Percentiles rank a stretch among this genome's conserved stretches.
phyloP scores from a whole-genome alignment of 2,113 vertebrate species.

The Gracilinanus agilis region DNA sequence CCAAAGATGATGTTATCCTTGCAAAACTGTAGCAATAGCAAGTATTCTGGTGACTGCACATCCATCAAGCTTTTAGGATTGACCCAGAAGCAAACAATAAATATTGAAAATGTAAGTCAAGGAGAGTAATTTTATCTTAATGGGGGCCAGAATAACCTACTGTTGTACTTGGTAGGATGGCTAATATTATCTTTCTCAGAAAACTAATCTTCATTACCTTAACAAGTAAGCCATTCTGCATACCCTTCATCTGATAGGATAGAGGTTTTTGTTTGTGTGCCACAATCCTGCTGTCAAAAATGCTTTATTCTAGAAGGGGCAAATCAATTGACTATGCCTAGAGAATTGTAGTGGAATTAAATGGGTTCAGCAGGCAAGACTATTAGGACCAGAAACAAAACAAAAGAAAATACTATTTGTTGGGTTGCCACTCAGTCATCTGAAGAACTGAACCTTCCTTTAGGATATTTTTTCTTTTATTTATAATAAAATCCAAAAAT shows the following conservation, averaged over 20 bases:
- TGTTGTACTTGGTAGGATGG: not conserved
- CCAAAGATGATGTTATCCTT: not conserved
- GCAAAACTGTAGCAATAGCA: not conserved
- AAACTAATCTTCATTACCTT: not conserved
- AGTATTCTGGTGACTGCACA: not conserved
- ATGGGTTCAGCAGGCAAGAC: too few species aligned
- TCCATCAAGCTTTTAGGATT: not conserved
- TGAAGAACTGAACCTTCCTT: too few species aligned
- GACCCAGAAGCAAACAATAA: not conserved
- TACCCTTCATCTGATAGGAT: not conserved
- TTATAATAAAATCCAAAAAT: too few species aligned
- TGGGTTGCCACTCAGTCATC: too few species aligned
- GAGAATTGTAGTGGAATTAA: too few species aligned
- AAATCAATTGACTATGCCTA: too few species aligned
- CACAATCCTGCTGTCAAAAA: not conserved
- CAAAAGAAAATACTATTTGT: too few species aligned
- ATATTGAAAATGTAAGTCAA: not conserved
- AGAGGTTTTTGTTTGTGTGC: not conserved
- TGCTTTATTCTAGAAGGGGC: not conserved
- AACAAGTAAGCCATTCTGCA: not conserved
- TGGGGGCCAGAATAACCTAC: not conserved
- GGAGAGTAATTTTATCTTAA: not conserved
- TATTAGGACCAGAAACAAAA: too few species aligned
- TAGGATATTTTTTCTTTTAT: too few species aligned
- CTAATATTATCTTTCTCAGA: not conserved